Evolutionary conservation across 2,888 invertebrate genomes (phyloP), one percentile per base, ranked within the genome.

Genomic region (Helicoverpa assulta): DNA sequence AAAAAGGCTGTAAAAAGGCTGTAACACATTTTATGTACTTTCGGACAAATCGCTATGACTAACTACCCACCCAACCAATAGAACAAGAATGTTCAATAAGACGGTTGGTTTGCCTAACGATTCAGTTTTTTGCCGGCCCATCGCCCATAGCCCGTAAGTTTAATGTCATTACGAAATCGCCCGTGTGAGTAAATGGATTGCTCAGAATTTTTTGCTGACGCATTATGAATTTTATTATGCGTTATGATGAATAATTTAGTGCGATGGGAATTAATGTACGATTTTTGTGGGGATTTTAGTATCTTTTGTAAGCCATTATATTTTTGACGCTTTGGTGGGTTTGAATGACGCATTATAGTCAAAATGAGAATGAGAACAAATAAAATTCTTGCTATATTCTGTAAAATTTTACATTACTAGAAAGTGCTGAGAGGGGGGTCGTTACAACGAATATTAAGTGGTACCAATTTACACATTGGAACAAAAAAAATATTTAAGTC

Each of bases 151-250:
- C 19, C 18, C 14, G 4, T 71, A 67, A 75, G 78, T 82, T 78
- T 81, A 81, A 84, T 77, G 75, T 72, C 78, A 85, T 85, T 82
- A 83, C 82, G 75, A 78, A 84, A 83, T 84, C 73, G 77, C 70
- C 65, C 74, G 70, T 73, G 53, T 65, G 67, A 72, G 63, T 58
- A 56, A 64, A 68, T 64, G 57, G 70, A 72, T 73, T 76, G 67
- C 76, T 70, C 40, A 57, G 50, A 53, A 5, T 33, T 55, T 69
- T 61, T 37, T 71, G 70, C 70, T 62, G 71, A 71, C 50, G 57
- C 61, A 37, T 58, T 10, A 67, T 57, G 19, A 21, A 21, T 40
- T 57, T 57, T 60, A 54, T 55, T 26, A 52, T 19, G 53, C 21
- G 53, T 26, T 37, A 16, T 43, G 26, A 16, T 43, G 26, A 52